Base-by-base conservation (phyloP, 2,888 invertebrate species). In the Chymomyza procnemis region DNA sequence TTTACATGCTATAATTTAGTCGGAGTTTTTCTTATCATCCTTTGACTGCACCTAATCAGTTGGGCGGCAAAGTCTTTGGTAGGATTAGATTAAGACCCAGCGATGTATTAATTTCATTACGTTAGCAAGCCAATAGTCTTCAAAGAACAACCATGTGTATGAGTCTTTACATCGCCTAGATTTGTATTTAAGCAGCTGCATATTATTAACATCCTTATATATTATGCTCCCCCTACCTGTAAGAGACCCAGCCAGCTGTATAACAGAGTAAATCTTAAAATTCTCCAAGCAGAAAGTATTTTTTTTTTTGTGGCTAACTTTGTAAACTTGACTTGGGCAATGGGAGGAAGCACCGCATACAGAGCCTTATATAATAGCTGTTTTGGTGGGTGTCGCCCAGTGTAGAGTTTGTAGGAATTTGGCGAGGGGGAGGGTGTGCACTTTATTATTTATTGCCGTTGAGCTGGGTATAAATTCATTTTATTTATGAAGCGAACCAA, bases 381-480 rank as follows among this genome's bases (percentile, higher is more conserved):
- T 54, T 47, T 18, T 52, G 18, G 79, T 75, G 80, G 83, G 73
- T 70, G 81, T 62, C 56, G 22, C 63, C 30, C 19, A 47, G n/a
- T 12, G 8, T 14, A 4, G 47, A 16, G 14, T 61, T 58, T 60
- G 52, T 56, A 41, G 57, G 63, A 18, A 41, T 54, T 16, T 55
- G 19, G 50, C 19, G 48, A 52, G 59, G 18, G 19, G 64, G 64
- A 52, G 52, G 34, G 18, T 4, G 22, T 16, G 69, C 78, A 76
- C 76, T 84, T 84, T 84, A 84, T 84, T 86, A 84, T 84, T 84
- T 84, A 84, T 84, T 78, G 78, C 82, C 76, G 76, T 84, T 79
- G 81, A 74, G 62, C 75, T 80, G 83, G 81, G 74, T 83, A 85
- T 74, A 76, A 81, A 81, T 83, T 85, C 78, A 80, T 79, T 83